Evolutionary conservation across 2,113 vertebrate species (phyloP).

Genomic region (Capreolus pygargus): DNA sequence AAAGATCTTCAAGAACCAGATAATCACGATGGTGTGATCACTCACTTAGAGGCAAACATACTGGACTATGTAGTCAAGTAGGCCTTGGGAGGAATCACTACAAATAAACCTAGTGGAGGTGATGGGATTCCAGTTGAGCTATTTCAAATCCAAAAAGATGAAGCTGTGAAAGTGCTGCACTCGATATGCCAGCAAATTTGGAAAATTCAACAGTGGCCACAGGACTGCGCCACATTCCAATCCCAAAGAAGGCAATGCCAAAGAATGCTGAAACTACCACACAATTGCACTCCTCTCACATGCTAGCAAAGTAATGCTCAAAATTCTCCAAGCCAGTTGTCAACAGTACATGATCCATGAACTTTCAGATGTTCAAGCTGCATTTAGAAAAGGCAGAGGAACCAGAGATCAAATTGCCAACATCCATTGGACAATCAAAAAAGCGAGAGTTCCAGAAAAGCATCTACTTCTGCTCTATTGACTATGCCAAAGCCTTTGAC

Average conservation of each 20-base stretch:
- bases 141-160: background rate
- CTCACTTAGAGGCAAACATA: background rate
- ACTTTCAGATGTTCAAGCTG: background rate
- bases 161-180: background rate
- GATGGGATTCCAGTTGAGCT: background rate
- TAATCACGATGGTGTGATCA: background rate
- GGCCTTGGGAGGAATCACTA: background rate
- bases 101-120: background rate
- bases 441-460: background rate
- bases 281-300: background rate
- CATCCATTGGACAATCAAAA: background rate
- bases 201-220: background rate
- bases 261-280: background rate
- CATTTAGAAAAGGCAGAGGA: background rate
- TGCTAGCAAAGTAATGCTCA: background rate
- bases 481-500: background rate
- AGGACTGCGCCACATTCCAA: background rate
- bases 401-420: background rate
- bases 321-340: background rate
- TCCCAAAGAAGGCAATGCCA: background rate
- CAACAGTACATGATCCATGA: background rate
- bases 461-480: background rate
- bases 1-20: background rate
- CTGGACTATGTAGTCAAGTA: background rate
- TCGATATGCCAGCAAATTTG: background rate